phyloP scores from a whole-genome alignment of 1,140 invertebrate species.

The Hetaerina americana region DNA sequence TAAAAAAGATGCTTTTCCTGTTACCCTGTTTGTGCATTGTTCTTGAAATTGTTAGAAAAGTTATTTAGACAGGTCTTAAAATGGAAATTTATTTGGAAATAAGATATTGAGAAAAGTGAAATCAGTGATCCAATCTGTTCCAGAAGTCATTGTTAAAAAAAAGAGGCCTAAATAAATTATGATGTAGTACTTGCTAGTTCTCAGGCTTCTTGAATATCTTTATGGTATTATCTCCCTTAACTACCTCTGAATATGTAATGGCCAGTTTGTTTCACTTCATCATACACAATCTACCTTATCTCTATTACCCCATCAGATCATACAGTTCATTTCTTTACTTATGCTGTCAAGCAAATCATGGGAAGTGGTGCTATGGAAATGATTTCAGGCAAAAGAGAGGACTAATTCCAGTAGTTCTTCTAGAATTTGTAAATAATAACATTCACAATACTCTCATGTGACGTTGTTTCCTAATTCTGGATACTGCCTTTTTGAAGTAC shows the following conservation, averaged over 20 bases:
- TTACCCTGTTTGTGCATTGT: not conserved
- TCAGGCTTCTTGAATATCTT: not conserved
- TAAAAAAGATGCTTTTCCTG: not conserved
- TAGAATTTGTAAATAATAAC: too few relatives aligned
- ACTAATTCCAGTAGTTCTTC: not conserved
- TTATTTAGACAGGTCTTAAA: not conserved
- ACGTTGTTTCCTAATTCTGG: too few relatives aligned
- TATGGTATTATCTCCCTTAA: not conserved
- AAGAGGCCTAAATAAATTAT: not conserved
- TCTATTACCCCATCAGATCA: too few relatives aligned
- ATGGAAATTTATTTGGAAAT: not conserved
- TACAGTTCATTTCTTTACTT: not conserved
- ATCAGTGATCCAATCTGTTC: not conserved
- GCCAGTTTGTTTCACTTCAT: not conserved
- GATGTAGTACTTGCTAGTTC: not conserved
- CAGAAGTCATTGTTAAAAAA: not conserved
- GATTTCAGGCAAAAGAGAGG: not conserved
- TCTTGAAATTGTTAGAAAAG: not conserved
- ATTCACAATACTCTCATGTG: too few relatives aligned
- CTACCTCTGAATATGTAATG: not conserved
- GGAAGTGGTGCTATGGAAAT: not conserved
- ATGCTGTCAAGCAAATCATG: not conserved
- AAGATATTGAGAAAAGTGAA: not conserved
- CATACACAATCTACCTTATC: too few relatives aligned
- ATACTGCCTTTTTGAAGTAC: too few relatives aligned